phyloP scores from a whole-genome alignment of 2,797 vertebrate genomes.

The Sebastes steindachneri region DNA sequence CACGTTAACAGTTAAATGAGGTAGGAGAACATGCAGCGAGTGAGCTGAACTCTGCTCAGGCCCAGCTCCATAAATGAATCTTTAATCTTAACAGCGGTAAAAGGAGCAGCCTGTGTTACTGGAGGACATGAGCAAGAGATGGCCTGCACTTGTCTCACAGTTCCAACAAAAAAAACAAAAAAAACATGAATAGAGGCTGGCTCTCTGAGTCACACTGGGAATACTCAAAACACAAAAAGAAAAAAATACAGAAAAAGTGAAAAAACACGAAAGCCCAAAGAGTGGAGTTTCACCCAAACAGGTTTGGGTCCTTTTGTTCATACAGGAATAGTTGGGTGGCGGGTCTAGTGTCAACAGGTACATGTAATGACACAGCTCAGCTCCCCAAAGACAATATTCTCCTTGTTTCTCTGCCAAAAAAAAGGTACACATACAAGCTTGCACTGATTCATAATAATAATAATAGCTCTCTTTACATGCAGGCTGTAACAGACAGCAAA shows the following conservation, averaged over 20 bases:
- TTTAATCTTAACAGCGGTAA: slow-evolving; percentile 64
- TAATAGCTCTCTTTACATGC: background rate
- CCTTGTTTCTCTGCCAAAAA: slow-evolving; percentile 5
- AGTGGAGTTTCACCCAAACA: slow-evolving; percentile 64
- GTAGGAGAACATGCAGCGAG: slow-evolving; percentile 1
- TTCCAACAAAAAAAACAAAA: slow-evolving; percentile 12
- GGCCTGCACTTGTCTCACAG: slow-evolving; percentile 26
- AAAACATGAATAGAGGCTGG: background rate
- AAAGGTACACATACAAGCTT: background rate
- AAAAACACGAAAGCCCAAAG: background rate
- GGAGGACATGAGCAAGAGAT: slow-evolving; percentile 23
- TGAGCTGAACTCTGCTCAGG: slow-evolving; percentile 60
- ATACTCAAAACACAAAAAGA: background rate
- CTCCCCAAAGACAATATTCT: background rate
- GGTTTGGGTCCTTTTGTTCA: slow-evolving; percentile 55
- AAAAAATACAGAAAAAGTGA: background rate
- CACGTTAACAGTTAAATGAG: slow-evolving; percentile 42
- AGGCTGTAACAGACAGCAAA: background rate
- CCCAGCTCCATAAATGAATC: slow-evolving; percentile 61
- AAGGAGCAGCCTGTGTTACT: slow-evolving; percentile 37
- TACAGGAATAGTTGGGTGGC: slow-evolving; percentile 24
- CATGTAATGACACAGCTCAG: slow-evolving; percentile 52
- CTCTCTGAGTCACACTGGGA: background rate
- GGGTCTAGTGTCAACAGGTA: slow-evolving; percentile 72
- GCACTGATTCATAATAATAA: background rate